phyloP scores from a whole-genome alignment of 2,113 vertebrate genomes.

The Symphodus melops region DNA sequence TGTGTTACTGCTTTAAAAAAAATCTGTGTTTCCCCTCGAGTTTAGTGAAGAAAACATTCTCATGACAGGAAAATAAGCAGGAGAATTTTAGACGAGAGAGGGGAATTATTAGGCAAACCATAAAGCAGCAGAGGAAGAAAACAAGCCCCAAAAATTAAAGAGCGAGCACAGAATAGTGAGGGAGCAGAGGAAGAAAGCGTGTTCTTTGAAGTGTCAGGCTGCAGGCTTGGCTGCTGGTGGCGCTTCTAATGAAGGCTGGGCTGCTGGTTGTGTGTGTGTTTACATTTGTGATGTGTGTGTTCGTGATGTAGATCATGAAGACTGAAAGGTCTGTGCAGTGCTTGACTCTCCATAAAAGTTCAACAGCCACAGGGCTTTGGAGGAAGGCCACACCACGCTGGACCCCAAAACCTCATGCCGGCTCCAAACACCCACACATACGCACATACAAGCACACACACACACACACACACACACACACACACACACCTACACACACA shows the following conservation, averaged over 20 bases:
- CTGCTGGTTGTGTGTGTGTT: conserved; percentile 29
- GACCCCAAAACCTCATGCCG: conserved; percentile 50
- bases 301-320: conserved; percentile 9
- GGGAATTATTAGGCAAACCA: conserved; percentile 5
- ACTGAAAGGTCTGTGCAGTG: conserved; percentile 58
- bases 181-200: conserved; percentile 9
- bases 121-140: conserved; percentile 27
- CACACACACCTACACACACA: conserved; percentile 16
- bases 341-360: conserved; percentile 77
- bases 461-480: conserved; percentile 11
- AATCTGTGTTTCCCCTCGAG: conserved; percentile 21
- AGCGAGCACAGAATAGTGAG: conserved; percentile 11
- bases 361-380: conserved; percentile 76
- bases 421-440: conserved; percentile 55
- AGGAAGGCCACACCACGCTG: conserved; percentile 67
- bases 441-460: conserved; percentile 17
- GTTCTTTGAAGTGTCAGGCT: conserved; percentile 71
- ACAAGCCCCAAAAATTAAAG: conserved; percentile 23
- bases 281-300: conserved; percentile 28
- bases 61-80: not conserved
- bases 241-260: conserved; percentile 61
- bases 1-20: not conserved
- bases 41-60: conserved; percentile 1
- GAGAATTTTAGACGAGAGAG: not conserved
- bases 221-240: conserved; percentile 65